A percentile compares a stretch with the other conserved stretches of the same genome.
Evolutionary conservation across 2,888 invertebrate species (phyloP).

Genomic region (Eledona agricola): DNA sequence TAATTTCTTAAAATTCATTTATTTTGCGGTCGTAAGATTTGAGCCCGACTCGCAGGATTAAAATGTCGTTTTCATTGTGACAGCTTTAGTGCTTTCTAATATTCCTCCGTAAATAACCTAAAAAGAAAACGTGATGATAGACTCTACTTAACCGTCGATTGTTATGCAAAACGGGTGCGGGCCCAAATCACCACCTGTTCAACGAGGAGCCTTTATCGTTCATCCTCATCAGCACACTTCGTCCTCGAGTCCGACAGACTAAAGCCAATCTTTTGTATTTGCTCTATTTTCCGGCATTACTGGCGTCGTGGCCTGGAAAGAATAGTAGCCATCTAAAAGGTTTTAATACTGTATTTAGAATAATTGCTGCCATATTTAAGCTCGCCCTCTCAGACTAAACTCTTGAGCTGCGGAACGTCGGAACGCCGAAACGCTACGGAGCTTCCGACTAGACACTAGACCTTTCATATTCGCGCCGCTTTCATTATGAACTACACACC

Average conservation of each 20-base stretch:
- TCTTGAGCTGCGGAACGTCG: constrained; percentile 44
- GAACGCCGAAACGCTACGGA: constrained; percentile 33
- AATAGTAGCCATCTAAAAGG: constrained; percentile 64
- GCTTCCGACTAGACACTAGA: constrained; percentile 47
- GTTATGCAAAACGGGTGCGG: constrained; percentile 63
- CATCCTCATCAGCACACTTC: constrained; percentile 62
- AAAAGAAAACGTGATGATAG: constrained; percentile 61
- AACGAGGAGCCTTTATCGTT: constrained; percentile 59
- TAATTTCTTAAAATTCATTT: constrained; percentile 62
- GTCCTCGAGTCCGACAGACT: constrained; percentile 59
- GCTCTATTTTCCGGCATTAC: constrained; percentile 62
- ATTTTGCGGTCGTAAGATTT: constrained; percentile 59
- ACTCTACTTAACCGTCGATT: constrained; percentile 62
- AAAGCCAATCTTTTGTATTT: constrained; percentile 63
- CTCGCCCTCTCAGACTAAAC: constrained; percentile 58
- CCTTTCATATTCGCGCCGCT: constrained; percentile 53
- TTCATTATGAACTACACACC: constrained; percentile 48
- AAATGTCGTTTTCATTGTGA: constrained; percentile 63
- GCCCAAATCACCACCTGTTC: constrained; percentile 63
- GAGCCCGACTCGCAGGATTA: constrained; percentile 57
- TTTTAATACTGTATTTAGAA: constrained; percentile 64
- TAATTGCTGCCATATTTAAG: constrained; percentile 64
- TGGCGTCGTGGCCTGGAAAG: constrained; percentile 62
- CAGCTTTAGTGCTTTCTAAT: constrained; percentile 63
- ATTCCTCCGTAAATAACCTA: constrained; percentile 61